These are phyloP conservation scores for Alosa alosa DNA, from an alignment of 2,113 vertebrate genomes.

Conservation along the genomic window DNA sequence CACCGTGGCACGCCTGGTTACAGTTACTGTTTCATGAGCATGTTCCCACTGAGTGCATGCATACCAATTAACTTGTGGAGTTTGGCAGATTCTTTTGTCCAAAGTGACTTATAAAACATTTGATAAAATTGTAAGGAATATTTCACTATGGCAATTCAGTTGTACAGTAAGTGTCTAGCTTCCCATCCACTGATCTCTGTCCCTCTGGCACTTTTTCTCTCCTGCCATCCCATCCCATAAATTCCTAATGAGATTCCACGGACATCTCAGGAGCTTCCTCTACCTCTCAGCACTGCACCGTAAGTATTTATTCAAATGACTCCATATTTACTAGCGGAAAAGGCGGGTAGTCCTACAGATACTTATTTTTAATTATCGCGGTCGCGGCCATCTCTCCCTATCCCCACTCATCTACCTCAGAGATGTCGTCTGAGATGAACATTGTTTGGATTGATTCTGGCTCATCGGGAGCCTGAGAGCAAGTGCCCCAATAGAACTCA, in stretches of 20 bases:
- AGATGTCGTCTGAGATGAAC: constrained; percentile 64
- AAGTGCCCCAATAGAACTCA: neutral
- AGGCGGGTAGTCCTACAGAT: constrained; percentile 33
- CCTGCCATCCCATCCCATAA: neutral
- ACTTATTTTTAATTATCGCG: constrained; percentile 62
- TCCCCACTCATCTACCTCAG: neutral
- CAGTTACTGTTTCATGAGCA: neutral
- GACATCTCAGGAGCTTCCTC: neutral
- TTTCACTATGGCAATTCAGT: neutral
- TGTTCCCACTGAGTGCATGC: neutral
- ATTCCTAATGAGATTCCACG: neutral
- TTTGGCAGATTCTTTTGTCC: neutral
- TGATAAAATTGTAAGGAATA: too few species aligned
- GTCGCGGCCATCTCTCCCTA: constrained; percentile 41
- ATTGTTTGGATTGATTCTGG: constrained; percentile 63
- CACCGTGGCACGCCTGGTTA: neutral
- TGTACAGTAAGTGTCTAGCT: neutral
- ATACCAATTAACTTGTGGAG: neutral
- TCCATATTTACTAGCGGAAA: constrained; percentile 50
- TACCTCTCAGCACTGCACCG: constrained; percentile 18
- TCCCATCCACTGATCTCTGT: neutral
- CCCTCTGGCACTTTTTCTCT: neutral
- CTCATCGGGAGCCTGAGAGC: constrained; percentile 34
- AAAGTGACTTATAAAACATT: neutral
- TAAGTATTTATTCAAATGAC: constrained; percentile 42